Conservation (phyloP, 2,797 vertebrate genomes). For the Nannoperca obscura region DNA sequence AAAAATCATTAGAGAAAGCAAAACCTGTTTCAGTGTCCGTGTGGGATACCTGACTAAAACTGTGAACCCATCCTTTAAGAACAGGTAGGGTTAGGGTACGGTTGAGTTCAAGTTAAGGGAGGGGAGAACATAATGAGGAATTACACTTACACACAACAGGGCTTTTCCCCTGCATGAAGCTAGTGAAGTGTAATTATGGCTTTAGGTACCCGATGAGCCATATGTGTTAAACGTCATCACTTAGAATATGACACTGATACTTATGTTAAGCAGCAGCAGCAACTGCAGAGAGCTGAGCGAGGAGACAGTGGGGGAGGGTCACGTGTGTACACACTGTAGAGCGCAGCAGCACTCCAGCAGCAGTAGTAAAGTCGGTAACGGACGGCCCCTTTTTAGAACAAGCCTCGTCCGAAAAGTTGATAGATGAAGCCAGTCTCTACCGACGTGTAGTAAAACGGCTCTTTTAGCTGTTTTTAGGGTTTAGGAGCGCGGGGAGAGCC, state of each 20-base stretch:
- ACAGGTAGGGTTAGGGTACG: not conserved
- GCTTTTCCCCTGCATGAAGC: not conserved
- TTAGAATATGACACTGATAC: not conserved
- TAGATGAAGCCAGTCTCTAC: constrained; percentile 46
- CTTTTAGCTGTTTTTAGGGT: constrained; percentile 2
- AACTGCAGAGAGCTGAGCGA: constrained; percentile 23
- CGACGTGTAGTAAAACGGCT: constrained; percentile 24
- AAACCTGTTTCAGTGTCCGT: no score
- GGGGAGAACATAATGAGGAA: not conserved
- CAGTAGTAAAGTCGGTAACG: constrained; percentile 80
- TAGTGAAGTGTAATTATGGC: not conserved
- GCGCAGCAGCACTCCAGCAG: constrained; percentile 76
- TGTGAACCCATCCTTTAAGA: not conserved
- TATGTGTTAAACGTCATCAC: not conserved
- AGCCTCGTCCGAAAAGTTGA: constrained; percentile 74
- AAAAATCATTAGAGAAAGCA: not conserved
- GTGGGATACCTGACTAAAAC: not conserved
- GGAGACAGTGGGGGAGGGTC: constrained; percentile 84
- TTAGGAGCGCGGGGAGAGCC: constrained; percentile 15
- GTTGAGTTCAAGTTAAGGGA: not conserved
- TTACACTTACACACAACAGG: not conserved
- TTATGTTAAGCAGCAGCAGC: constrained; percentile 20
- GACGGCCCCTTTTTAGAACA: constrained; percentile 76
- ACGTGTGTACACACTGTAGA: constrained; percentile 87
- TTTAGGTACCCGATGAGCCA: not conserved